A percentile compares a stretch with the other conserved stretches of the same genome.
Conservation (phyloP, 2,113 vertebrate genomes). For the Brienomyrus brachyistius region DNA sequence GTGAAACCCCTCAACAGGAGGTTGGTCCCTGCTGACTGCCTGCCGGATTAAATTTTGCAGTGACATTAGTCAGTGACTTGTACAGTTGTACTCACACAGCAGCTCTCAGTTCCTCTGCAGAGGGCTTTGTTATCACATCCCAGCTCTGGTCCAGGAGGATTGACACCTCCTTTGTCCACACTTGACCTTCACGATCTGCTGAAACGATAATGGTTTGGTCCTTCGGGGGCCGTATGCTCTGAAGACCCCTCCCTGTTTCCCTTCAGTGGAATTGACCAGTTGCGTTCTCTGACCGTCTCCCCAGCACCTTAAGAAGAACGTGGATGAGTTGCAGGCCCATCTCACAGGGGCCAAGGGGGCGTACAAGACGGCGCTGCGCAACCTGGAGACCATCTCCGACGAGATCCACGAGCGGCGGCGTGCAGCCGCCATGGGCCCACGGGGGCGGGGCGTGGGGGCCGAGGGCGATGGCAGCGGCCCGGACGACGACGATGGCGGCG, state of each 20-base stretch:
- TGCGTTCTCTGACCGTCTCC: neutral
- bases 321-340: slow-evolving; percentile 87
- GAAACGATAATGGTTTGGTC: neutral
- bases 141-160: neutral
- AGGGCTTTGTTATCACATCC: neutral
- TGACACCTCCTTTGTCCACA: neutral
- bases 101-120: neutral
- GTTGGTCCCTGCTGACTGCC: neutral
- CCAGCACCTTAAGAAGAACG: slow-evolving; percentile 88
- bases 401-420: slow-evolving; percentile 89
- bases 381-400: slow-evolving; percentile 92
- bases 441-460: slow-evolving; percentile 80
- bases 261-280: neutral
- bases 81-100: neutral
- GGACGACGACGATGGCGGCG: slow-evolving; percentile 59
- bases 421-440: slow-evolving; percentile 74
- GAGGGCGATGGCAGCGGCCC: slow-evolving; percentile 58
- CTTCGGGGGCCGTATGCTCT: neutral
- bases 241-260: neutral
- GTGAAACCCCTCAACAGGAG: neutral
- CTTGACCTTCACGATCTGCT: neutral
- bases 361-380: slow-evolving; percentile 85
- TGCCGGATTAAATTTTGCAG: too few relatives aligned
- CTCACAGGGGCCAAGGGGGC: slow-evolving; percentile 81
- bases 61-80: neutral